Conservation (phyloP, 1,140 invertebrate species). For the Micrasema minimum region DNA sequence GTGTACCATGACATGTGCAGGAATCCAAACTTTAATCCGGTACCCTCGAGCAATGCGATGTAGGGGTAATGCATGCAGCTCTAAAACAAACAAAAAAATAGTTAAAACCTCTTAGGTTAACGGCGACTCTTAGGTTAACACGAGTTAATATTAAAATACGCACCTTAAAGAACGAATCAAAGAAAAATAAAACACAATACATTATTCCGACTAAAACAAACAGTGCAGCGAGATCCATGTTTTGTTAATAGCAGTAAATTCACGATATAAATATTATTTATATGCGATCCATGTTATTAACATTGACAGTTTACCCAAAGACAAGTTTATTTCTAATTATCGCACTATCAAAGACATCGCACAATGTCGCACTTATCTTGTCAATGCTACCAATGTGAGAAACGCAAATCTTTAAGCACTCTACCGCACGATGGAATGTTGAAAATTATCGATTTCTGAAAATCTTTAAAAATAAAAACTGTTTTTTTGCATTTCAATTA, state of each 20-base stretch:
- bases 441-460: too few relatives aligned
- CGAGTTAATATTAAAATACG: background rate
- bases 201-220: constrained; percentile 48
- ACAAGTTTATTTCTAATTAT: too few relatives aligned
- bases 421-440: too few relatives aligned
- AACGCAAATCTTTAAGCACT: too few relatives aligned
- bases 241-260: background rate
- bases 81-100: constrained; percentile 66
- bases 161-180: constrained; percentile 52
- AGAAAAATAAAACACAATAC: constrained; percentile 50
- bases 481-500: too few relatives aligned
- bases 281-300: constrained; percentile 22
- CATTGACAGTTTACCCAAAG: constrained; percentile 26
- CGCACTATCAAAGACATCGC: too few relatives aligned
- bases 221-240: constrained; percentile 49
- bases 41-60: constrained; percentile 78
- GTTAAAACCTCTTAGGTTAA: constrained; percentile 20
- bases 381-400: too few relatives aligned
- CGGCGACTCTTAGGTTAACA: background rate
- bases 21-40: constrained; percentile 76
- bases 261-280: constrained; percentile 25
- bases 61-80: constrained; percentile 85
- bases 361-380: too few relatives aligned
- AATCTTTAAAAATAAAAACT: too few relatives aligned
- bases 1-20: constrained; percentile 82